These are phyloP conservation scores for Columbina picui DNA, from an alignment of 2,113 vertebrate genomes.

Conservation along the genomic window DNA sequence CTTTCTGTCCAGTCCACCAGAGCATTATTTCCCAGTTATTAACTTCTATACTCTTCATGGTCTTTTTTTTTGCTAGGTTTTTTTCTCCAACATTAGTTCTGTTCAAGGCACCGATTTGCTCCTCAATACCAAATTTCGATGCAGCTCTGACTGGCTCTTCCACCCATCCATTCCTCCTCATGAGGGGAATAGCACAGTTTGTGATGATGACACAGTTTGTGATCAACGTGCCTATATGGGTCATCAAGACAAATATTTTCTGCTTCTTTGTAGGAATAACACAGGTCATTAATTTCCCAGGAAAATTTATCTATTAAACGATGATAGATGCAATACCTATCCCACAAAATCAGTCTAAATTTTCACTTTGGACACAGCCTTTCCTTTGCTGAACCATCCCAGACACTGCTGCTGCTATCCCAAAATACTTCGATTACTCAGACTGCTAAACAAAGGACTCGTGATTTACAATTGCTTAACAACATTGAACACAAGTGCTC, in stretches of 20 bases:
- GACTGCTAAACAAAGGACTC: not conserved
- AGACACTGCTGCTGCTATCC: not conserved
- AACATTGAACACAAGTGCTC: not conserved
- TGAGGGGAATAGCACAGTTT: not conserved
- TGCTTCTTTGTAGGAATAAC: not conserved
- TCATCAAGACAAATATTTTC: not conserved
- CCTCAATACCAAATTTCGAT: not conserved
- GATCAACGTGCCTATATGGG: not conserved
- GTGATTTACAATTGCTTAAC: not conserved
- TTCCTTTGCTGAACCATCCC: not conserved
- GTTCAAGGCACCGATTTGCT: not conserved
- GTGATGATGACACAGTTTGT: too few species aligned
- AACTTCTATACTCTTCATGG: not conserved
- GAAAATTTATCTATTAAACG: not conserved
- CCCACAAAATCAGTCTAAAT: too few species aligned
- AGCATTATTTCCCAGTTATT: not conserved
- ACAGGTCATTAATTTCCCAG: not conserved
- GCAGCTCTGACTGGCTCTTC: not conserved
- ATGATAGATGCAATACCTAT: not conserved
- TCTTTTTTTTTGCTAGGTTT: not conserved
- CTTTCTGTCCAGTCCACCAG: too few species aligned
- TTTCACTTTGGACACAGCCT: not conserved
- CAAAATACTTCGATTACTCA: not conserved
- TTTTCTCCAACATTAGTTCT: not conserved
- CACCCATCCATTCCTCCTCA: not conserved